phyloP scores from a whole-genome alignment of 2,888 invertebrate species.

The Tiliacea citrago region DNA sequence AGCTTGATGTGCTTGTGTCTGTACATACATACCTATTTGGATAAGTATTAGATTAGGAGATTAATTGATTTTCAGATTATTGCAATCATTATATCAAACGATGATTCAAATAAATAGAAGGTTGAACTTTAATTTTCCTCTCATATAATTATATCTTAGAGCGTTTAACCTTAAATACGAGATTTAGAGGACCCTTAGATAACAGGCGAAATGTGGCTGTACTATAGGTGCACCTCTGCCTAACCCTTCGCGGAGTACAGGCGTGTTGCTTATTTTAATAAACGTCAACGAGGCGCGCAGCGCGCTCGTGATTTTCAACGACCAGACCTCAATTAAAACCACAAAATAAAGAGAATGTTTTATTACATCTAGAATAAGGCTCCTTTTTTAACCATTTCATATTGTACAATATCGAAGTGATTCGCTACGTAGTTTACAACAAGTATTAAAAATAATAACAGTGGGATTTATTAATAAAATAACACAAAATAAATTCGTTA shows the following conservation, averaged over 20 bases:
- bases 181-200: no score
- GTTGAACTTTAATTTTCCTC: no score
- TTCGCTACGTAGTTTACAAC: slow-evolving; percentile 71
- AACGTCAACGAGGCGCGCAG: background rate
- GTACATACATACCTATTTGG: no score
- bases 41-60: no score
- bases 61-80: no score
- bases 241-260: background rate
- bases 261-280: background rate
- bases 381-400: slow-evolving; percentile 70
- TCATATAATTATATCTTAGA: no score
- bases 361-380: slow-evolving; percentile 77
- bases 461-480: slow-evolving; percentile 73
- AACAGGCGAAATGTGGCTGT: background rate
- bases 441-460: slow-evolving; percentile 77
- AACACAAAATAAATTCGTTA: slow-evolving; percentile 89
- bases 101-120: no score
- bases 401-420: slow-evolving; percentile 73
- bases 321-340: slow-evolving; percentile 31
- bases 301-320: background rate
- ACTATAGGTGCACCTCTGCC: background rate
- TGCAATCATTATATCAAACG: no score
- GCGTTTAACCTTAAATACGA: no score
- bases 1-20: no score
- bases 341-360: slow-evolving; percentile 67